Evolutionary conservation across 2,888 invertebrate species (phyloP).

Genomic region (Phengaris arion): DNA sequence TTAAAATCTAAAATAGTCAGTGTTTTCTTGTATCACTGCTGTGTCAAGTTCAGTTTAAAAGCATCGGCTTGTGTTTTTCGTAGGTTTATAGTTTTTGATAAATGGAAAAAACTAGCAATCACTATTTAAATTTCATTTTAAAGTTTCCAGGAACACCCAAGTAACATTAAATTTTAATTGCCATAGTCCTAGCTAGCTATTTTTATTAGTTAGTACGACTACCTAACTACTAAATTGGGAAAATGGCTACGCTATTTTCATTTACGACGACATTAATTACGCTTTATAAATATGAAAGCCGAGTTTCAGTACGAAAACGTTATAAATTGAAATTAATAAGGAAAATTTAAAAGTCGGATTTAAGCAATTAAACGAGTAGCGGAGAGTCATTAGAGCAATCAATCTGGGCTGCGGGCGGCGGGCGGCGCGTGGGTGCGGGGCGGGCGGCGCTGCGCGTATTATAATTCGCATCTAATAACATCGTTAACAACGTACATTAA

Average conservation of each 20-base stretch:
- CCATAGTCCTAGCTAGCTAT: too few species aligned
- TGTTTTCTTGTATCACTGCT: background rate
- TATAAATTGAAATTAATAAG: conserved; percentile 54
- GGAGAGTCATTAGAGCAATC: conserved; percentile 74
- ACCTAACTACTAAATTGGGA: background rate
- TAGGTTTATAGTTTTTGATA: too few species aligned
- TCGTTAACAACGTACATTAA: conserved; percentile 79
- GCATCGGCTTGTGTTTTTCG: background rate
- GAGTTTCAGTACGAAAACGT: conserved; percentile 42
- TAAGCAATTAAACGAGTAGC: conserved; percentile 71
- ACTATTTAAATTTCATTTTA: too few species aligned
- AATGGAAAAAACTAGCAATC: too few species aligned
- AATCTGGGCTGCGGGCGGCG: conserved; percentile 50
- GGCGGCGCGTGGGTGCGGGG: conserved; percentile 46
- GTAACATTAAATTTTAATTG: too few species aligned
- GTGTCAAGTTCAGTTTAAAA: background rate
- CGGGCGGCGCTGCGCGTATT: conserved; percentile 52
- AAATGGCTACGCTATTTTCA: background rate
- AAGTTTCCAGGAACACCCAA: background rate
- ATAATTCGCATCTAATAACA: conserved; percentile 76
- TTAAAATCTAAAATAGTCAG: background rate
- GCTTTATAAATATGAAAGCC: conserved; percentile 25
- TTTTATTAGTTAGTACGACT: too few species aligned
- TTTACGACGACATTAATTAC: conserved; percentile 15
- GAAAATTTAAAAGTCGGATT: conserved; percentile 62